Conservation (phyloP, 1,140 invertebrate genomes). For the Zophobas morio region DNA sequence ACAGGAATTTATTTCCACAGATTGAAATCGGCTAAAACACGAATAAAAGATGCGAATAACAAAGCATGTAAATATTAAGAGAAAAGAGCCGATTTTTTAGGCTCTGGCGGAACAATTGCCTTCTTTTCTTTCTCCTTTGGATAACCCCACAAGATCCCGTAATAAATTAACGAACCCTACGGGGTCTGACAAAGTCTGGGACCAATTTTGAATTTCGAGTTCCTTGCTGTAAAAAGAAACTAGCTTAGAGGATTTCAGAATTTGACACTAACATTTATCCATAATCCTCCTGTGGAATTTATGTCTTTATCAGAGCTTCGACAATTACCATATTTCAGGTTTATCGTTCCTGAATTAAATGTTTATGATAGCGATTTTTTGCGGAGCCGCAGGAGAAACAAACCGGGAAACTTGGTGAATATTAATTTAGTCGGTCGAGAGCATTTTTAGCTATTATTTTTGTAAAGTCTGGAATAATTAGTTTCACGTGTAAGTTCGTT, state of each 20-base stretch:
- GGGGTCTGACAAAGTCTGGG: slow-evolving; percentile 24
- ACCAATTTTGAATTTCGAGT: slow-evolving; percentile 31
- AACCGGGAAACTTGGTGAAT: too few relatives aligned
- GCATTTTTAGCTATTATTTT: too few relatives aligned
- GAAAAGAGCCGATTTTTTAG: slow-evolving; percentile 26
- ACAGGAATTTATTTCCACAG: background rate
- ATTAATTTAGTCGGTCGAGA: too few relatives aligned
- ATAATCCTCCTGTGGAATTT: background rate
- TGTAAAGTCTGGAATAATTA: too few relatives aligned
- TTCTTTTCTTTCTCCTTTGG: slow-evolving; percentile 21
- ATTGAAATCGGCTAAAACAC: too few relatives aligned
- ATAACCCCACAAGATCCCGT: slow-evolving; percentile 23
- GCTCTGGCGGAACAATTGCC: slow-evolving; percentile 21
- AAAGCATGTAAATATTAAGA: slow-evolving; percentile 15
- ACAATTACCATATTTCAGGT: too few relatives aligned
- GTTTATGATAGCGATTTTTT: background rate
- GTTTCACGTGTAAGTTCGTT: too few relatives aligned
- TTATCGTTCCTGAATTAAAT: background rate
- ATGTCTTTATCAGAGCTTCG: background rate
- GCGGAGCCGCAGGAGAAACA: too few relatives aligned
- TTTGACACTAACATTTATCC: background rate
- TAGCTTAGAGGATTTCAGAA: slow-evolving; percentile 23
- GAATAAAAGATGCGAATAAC: slow-evolving; percentile 12
- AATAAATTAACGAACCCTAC: slow-evolving; percentile 31
- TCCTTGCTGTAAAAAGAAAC: slow-evolving; percentile 10